phyloP scores from a whole-genome alignment of 2,113 vertebrate species.

The Eulemur rufifrons region DNA sequence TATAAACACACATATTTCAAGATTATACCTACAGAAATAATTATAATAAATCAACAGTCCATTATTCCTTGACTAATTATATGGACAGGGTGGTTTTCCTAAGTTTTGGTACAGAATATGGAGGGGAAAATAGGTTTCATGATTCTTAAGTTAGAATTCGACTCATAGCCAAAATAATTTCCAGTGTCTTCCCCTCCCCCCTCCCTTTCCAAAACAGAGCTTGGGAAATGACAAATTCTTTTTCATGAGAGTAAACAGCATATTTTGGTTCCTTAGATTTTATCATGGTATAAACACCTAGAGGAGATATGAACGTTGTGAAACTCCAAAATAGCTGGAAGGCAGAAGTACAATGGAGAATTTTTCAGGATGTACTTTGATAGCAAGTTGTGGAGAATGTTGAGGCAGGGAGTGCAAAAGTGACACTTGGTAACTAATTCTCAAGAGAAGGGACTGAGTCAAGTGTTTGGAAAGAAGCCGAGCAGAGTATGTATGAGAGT shows the following conservation, averaged over 20 bases:
- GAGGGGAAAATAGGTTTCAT: not conserved
- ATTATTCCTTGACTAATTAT: not conserved
- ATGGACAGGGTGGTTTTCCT: not conserved
- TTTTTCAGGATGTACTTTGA: not conserved
- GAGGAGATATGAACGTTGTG: not conserved
- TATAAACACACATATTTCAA: not conserved
- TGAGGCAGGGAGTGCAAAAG: not conserved
- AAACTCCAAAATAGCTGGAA: not conserved
- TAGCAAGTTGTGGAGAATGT: not conserved
- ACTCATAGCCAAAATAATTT: not conserved
- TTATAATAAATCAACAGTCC: not conserved
- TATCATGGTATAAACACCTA: not conserved
- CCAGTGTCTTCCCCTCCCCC: not conserved
- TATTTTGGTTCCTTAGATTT: not conserved
- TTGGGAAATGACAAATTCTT: not conserved
- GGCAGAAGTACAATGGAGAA: not conserved
- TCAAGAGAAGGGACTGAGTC: slow-evolving; percentile 38
- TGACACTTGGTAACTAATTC: not conserved
- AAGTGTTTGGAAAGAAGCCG: slow-evolving; percentile 3
- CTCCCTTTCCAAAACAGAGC: not conserved
- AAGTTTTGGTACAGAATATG: not conserved
- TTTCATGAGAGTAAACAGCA: not conserved
- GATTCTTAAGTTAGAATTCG: slow-evolving; percentile 15
- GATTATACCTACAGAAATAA: not conserved
- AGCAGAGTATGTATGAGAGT: not conserved